A percentile compares a stretch with the other conserved stretches of the same genome.
These are phyloP conservation scores for Xenentodon cancila DNA, from an alignment of 2,797 vertebrate genomes.

Conservation along the genomic window DNA sequence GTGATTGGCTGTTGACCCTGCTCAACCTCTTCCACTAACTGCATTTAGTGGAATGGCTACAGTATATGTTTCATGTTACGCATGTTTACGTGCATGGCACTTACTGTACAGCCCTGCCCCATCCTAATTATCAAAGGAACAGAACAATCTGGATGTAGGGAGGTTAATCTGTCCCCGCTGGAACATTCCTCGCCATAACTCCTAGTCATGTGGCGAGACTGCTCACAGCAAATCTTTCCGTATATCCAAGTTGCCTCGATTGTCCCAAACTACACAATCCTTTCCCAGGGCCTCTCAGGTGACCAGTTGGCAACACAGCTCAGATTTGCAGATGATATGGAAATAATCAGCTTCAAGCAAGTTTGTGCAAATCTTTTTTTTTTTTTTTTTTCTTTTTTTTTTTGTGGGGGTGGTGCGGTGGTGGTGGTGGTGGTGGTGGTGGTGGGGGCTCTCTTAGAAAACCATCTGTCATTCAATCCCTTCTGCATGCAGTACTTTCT, in stretches of 20 bases:
- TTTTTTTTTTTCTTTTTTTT: too few relatives aligned
- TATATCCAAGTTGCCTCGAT: conserved; percentile 43
- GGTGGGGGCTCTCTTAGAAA: conserved; percentile 24
- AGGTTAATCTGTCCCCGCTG: conserved; percentile 75
- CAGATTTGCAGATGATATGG: conserved; percentile 24
- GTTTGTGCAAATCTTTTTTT: conserved; percentile 9
- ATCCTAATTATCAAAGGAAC: conserved; percentile 61
- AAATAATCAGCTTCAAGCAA: neutral
- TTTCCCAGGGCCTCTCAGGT: conserved; percentile 41
- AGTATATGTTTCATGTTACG: conserved; percentile 3
- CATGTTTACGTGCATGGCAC: conserved; percentile 24
- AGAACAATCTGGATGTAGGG: conserved; percentile 63
- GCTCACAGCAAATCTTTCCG: conserved; percentile 47
- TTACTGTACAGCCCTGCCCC: conserved; percentile 46
- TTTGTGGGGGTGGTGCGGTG: too few relatives aligned
- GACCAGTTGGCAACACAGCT: conserved; percentile 42
- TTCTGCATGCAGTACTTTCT: conserved; percentile 26
- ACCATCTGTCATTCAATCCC: conserved; percentile 27
- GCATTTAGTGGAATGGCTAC: too few relatives aligned
- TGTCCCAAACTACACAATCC: conserved; percentile 48
- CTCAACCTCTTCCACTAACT: too few relatives aligned
- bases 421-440: too few relatives aligned
- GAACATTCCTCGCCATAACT: conserved; percentile 77
- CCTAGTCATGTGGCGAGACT: conserved; percentile 67
- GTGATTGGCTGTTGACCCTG: neutral